Evolutionary conservation across 2,888 invertebrate genomes (phyloP).

Genomic region (Brenthis daphne): DNA sequence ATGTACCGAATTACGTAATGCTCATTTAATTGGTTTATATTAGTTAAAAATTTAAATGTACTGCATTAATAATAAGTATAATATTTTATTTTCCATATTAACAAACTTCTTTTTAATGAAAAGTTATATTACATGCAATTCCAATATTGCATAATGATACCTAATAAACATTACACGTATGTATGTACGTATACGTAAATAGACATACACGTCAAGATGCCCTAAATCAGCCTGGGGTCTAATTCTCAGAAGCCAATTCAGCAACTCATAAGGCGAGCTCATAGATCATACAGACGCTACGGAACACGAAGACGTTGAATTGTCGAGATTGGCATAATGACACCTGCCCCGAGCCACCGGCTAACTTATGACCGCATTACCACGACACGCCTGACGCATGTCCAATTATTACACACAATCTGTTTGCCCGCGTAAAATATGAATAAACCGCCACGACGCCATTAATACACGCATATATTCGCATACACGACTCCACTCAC

Average conservation of each 20-base stretch:
- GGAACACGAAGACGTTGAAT: conserved; percentile 59
- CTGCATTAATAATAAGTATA: no score
- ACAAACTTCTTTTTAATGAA: no score
- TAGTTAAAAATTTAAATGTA: neutral
- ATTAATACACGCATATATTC: conserved; percentile 54
- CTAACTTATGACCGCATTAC: conserved; percentile 77
- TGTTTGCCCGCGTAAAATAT: conserved; percentile 75
- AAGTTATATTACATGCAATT: no score
- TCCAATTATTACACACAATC: conserved; percentile 79
- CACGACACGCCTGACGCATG: conserved; percentile 76
- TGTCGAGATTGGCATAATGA: conserved; percentile 76
- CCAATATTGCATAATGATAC: neutral
- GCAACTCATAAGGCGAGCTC: conserved; percentile 64
- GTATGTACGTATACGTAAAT: conserved; percentile 1
- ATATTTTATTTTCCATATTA: no score
- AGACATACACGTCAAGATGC: conserved; percentile 18
- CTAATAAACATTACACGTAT: neutral
- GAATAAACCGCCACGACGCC: conserved; percentile 61
- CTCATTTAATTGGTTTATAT: conserved; percentile 18
- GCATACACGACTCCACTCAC: conserved; percentile 38
- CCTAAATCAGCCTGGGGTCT: conserved; percentile 38
- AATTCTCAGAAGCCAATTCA: conserved; percentile 60
- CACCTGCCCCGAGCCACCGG: conserved; percentile 65
- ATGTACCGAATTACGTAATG: conserved; percentile 29
- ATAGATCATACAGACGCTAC: conserved; percentile 64